Evolutionary conservation across 1,140 invertebrate species (phyloP), one percentile per base, ranked within the genome.

Genomic region (Thalassaphorura encarpata): DNA sequence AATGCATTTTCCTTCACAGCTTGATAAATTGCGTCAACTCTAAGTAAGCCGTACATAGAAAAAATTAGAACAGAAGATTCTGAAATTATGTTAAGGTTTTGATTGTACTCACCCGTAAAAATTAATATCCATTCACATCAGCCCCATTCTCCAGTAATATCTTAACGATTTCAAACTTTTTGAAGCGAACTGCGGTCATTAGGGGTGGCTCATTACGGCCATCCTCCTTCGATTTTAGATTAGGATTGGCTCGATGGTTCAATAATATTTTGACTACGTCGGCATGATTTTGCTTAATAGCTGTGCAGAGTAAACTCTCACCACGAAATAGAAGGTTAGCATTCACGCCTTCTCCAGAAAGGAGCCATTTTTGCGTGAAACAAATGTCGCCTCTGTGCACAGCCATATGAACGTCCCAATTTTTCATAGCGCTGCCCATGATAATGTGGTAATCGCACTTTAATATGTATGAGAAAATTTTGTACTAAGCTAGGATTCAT

Each of bases 21-120:
- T 50, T 62, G 63, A 49, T 43, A 65, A 8, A 65, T 53, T n/a
- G 57, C 63, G 42, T 65, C 63, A 18, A 56, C 53, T 36, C 63
- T 65, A n/a, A n/a, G 48, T 27, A 48, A 40, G 53, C 21, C 26
- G 13, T 18, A 56, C 52, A 39, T 4, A 50, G 45, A 40, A 29
- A 42, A 26, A 31, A 54, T 46, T 19, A 4, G 36, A 39, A 5
- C 4, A 11, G 19, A 5, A 33, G 21, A 47, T 19, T 13, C 11
- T 48, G 46, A 13, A 23, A 21, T 21, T 8, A 13, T 15, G 4
- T 27, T 6, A 40, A 48, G 23, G 8, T 48, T 48, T 18, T 51
- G 13, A 5, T 43, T 5, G n/a, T 53, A 3, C 24, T 55, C 57
- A 65, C 63, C 60, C 63, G 29, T 65, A 65, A 48, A 65, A 65